phyloP scores from a whole-genome alignment of 2,797 vertebrate genomes.

The Pangasius mekongensis region DNA sequence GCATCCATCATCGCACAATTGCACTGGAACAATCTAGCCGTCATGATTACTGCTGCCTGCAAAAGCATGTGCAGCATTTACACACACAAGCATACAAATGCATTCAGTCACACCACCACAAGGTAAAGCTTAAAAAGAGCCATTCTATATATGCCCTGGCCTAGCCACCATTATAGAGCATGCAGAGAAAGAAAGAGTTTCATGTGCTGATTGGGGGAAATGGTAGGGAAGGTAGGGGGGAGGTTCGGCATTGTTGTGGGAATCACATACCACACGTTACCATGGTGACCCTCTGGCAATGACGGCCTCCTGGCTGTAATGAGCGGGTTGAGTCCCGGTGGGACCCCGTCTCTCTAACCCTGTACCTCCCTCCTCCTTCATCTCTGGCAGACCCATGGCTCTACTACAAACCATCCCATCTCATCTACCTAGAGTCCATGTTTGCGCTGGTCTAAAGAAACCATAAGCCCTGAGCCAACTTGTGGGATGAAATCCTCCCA shows the following conservation, averaged over 20 bases:
- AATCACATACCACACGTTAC: conserved; percentile 79
- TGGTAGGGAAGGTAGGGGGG: conserved; percentile 61
- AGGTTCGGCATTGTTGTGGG: conserved; percentile 77
- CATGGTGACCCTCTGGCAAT: conserved; percentile 76
- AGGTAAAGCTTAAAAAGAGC: conserved; percentile 21
- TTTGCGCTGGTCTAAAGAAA: neutral
- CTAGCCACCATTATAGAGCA: conserved; percentile 18
- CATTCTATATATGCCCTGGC: neutral
- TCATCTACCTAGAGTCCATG: neutral
- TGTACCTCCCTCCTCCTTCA: conserved; percentile 50
- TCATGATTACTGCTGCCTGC: conserved; percentile 50
- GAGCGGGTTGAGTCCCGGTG: conserved; percentile 74
- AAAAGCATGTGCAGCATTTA: conserved; percentile 25
- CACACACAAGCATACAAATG: conserved; percentile 33
- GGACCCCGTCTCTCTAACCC: conserved; percentile 64
- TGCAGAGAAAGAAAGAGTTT: conserved; percentile 19
- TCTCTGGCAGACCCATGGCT: conserved; percentile 58
- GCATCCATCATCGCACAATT: conserved; percentile 65
- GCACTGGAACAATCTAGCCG: conserved; percentile 55
- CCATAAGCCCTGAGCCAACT: neutral
- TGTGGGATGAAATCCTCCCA: conserved; percentile 58
- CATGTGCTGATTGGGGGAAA: conserved; percentile 57
- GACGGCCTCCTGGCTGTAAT: conserved; percentile 77
- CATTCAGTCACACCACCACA: neutral
- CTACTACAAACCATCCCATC: conserved; percentile 38